These are phyloP conservation scores for Agrilus planipennis DNA, from an alignment of 1,140 invertebrate genomes.

Conservation along the genomic window DNA sequence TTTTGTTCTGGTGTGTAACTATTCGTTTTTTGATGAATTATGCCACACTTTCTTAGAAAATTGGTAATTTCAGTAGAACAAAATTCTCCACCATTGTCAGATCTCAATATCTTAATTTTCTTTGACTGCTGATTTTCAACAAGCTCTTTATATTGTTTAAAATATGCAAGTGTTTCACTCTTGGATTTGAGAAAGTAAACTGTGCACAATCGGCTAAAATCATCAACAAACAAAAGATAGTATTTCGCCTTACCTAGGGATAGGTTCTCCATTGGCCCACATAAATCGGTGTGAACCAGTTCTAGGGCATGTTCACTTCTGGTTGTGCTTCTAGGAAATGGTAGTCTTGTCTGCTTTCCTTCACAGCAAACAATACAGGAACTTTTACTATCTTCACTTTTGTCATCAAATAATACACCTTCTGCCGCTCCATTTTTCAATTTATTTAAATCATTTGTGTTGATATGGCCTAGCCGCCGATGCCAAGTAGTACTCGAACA, in stretches of 20 bases:
- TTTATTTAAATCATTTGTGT: conserved; percentile 10
- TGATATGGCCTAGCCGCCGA: conserved; percentile 12
- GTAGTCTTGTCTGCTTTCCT: conserved; percentile 19
- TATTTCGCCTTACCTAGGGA: conserved; percentile 24
- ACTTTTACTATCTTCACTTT: conserved; percentile 12
- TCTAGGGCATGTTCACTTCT: conserved; percentile 17
- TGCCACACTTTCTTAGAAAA: background rate
- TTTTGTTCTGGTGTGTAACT: too few relatives aligned
- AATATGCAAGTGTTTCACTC: conserved; percentile 16
- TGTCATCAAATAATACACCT: background rate
- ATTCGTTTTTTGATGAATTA: conserved; percentile 2
- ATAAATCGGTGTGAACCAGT: conserved; percentile 27
- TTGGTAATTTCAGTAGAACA: conserved; percentile 5
- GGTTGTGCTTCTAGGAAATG: conserved; percentile 13
- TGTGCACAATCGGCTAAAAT: conserved; percentile 22
- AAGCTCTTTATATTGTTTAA: conserved; percentile 24
- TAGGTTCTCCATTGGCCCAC: conserved; percentile 25
- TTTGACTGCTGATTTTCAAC: conserved; percentile 21
- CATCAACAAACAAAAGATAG: conserved; percentile 31
- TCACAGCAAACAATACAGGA: conserved; percentile 18
- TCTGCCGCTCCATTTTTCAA: conserved; percentile 12
- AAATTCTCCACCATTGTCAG: conserved; percentile 28
- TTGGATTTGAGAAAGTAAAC: conserved; percentile 32
- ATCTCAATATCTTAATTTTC: background rate
- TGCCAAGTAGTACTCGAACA: conserved; percentile 7